Evolutionary conservation across 2,888 invertebrate genomes (phyloP).

Genomic region (Hoplodrina blanda): DNA sequence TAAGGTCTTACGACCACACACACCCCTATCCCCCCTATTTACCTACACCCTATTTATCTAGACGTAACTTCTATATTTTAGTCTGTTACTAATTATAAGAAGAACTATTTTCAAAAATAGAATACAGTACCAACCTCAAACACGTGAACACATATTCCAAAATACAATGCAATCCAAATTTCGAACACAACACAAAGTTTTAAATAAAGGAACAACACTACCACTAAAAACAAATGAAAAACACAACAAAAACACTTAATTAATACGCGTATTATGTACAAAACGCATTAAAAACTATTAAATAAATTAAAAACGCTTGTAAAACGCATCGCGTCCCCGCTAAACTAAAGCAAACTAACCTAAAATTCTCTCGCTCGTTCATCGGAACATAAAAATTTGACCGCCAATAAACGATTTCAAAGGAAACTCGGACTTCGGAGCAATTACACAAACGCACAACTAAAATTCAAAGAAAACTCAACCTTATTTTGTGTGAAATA

Average conservation of each 20-base stretch:
- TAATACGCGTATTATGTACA: constrained; percentile 35
- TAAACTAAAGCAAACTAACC: constrained; percentile 83
- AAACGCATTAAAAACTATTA: constrained; percentile 52
- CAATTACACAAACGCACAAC: constrained; percentile 67
- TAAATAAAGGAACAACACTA: constrained; percentile 37
- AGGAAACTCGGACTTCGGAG: constrained; percentile 76
- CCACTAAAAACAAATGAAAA: constrained; percentile 34
- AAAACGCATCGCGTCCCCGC: constrained; percentile 74
- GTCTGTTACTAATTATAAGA: neutral
- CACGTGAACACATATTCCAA: constrained; percentile 50
- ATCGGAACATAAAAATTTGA: constrained; percentile 84
- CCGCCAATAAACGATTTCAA: constrained; percentile 83
- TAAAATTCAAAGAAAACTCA: constrained; percentile 58
- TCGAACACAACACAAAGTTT: constrained; percentile 38
- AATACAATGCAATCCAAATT: constrained; percentile 59
- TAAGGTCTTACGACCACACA: too few species aligned
- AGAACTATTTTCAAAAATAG: constrained; percentile 20
- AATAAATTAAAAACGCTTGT: constrained; percentile 61
- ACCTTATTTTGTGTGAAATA: constrained; percentile 62
- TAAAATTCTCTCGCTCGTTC: constrained; percentile 78
- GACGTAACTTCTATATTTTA: neutral
- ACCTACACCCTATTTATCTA: too few species aligned
- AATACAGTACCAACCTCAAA: constrained; percentile 48
- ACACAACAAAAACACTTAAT: constrained; percentile 60
- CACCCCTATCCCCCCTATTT: too few species aligned